A percentile compares a stretch with the other conserved stretches of the same genome.
These are phyloP conservation scores for Caenorhabditis uteleia DNA, from an alignment of 2,888 invertebrate species.

Conservation along the genomic window DNA sequence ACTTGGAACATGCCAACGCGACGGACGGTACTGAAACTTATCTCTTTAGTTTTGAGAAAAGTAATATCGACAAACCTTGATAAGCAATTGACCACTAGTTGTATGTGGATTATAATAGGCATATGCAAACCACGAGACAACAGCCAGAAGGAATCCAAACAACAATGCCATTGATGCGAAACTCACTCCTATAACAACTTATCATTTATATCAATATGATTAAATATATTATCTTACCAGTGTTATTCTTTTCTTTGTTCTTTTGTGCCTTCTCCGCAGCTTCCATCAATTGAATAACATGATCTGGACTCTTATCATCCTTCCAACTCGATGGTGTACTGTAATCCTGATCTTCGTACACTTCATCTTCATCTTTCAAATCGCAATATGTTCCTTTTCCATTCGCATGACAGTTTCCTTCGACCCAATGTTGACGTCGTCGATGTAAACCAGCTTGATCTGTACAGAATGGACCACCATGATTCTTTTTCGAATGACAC, in stretches of 20 bases:
- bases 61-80: conserved; percentile 79
- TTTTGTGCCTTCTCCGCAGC: not conserved
- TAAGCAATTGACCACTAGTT: conserved; percentile 91
- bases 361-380: conserved; percentile 41
- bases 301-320: conserved; percentile 2
- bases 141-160: conserved; percentile 70
- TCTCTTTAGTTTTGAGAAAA: not conserved
- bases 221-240: not conserved
- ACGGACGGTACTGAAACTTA: conserved; percentile 69
- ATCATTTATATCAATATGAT: not conserved
- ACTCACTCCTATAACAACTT: not conserved
- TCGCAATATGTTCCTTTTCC: conserved; percentile 42
- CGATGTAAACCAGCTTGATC: conserved; percentile 61
- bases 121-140: conserved; percentile 85
- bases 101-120: conserved; percentile 96
- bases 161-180: conserved; percentile 3
- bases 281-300: not conserved
- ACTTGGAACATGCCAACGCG: conserved; percentile 66
- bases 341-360: conserved; percentile 38
- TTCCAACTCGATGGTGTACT: not conserved
- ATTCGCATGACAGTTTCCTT: conserved; percentile 57
- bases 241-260: not conserved
- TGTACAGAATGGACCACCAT: conserved; percentile 64
- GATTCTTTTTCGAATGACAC: conserved; percentile 58
- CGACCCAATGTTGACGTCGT: conserved; percentile 62